A percentile compares a stretch with the other conserved stretches of the same genome.
Conservation (phyloP, 2,113 vertebrate species). For the Motacilla tschutschensis region DNA sequence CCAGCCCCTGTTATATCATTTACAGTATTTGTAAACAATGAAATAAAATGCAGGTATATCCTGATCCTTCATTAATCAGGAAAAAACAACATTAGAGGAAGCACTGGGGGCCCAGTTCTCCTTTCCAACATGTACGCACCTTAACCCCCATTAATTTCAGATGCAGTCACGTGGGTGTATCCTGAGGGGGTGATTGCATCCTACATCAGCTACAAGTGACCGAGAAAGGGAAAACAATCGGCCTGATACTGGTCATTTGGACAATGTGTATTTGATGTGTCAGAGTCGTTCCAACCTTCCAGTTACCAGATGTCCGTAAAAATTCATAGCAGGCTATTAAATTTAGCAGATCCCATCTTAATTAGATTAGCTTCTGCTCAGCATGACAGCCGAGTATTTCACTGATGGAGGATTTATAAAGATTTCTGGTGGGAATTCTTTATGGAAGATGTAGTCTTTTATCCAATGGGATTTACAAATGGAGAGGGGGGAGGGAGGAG, state of each 20-base stretch:
- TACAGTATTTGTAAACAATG: background rate
- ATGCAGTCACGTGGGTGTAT: background rate
- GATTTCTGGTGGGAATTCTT: constrained; percentile 81
- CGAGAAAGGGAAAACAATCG: constrained; percentile 27
- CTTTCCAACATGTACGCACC: background rate
- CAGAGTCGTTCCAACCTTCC: constrained; percentile 66
- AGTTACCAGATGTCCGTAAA: constrained; percentile 78
- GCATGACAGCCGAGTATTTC: constrained; percentile 71
- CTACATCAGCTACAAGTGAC: constrained; percentile 36
- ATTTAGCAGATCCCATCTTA: constrained; percentile 80
- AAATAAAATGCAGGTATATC: background rate
- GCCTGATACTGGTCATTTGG: constrained; percentile 66
- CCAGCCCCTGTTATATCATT: background rate
- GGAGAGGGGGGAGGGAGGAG: background rate
- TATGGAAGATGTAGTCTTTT: constrained; percentile 71
- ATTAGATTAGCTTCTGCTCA: constrained; percentile 81
- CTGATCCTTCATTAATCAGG: constrained; percentile 5
- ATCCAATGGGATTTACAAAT: constrained; percentile 68
- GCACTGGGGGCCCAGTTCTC: background rate
- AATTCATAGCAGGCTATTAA: constrained; percentile 82
- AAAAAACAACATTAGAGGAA: constrained; percentile 1
- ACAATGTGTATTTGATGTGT: constrained; percentile 68
- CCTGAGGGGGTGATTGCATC: constrained; percentile 1
- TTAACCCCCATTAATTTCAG: constrained; percentile 17
- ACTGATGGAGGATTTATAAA: constrained; percentile 73